Percentiles rank a stretch among this genome's conserved stretches.
These are phyloP conservation scores for Chaetodon auriga DNA, from an alignment of 2,113 vertebrate genomes.

Conservation along the genomic window DNA sequence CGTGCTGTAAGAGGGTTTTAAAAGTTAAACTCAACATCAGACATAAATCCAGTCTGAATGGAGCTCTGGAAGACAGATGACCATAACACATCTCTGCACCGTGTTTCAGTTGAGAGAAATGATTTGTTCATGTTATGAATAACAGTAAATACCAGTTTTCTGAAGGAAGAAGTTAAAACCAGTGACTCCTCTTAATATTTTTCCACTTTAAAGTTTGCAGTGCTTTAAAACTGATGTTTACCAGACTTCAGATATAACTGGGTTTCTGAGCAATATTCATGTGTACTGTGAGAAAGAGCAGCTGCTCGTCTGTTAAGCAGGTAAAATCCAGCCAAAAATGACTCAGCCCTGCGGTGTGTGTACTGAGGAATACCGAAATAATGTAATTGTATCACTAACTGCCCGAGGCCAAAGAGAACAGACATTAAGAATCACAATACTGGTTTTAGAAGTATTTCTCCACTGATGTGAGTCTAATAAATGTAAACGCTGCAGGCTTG, in stretches of 20 bases:
- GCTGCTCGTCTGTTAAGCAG: neutral
- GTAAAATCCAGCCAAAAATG: neutral
- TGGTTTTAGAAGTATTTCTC: slow-evolving; percentile 10
- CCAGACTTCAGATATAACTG: neutral
- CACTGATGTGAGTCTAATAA: neutral
- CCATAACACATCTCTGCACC: too few relatives aligned
- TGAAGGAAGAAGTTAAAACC: neutral
- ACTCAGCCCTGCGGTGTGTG: neutral
- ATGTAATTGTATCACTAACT: neutral
- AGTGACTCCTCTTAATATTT: neutral
- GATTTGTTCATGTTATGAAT: too few relatives aligned
- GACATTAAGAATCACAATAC: neutral
- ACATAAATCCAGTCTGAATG: neutral
- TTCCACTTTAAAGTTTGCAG: neutral
- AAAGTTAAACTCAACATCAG: neutral
- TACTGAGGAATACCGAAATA: neutral
- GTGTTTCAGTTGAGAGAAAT: too few relatives aligned
- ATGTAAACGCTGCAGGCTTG: slow-evolving; percentile 11
- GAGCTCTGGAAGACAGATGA: too few relatives aligned
- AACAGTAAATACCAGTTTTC: neutral
- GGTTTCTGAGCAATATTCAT: neutral
- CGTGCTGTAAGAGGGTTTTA: too few relatives aligned
- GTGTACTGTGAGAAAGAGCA: neutral
- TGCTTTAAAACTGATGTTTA: neutral
- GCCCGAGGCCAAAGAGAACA: neutral